Conservation (phyloP, 1,140 invertebrate genomes). For the Heliothis virescens region DNA sequence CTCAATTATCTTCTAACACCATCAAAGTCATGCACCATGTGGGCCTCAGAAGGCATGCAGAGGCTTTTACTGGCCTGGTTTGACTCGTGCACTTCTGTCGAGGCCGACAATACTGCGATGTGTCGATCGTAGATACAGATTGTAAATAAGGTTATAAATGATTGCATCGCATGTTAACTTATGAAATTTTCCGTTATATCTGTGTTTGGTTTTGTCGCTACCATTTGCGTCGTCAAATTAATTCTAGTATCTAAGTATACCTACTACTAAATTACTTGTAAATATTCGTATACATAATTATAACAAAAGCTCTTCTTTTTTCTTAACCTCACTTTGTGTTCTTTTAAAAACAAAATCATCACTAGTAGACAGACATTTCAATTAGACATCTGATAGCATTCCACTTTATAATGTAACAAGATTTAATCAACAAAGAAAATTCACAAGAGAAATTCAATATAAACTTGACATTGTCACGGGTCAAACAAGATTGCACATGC, state of each 20-base stretch:
- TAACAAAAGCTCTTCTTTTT: no score
- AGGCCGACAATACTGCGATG: neutral
- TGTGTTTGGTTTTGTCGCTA: no score
- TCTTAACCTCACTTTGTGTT: no score
- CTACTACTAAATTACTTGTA: no score
- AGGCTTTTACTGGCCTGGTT: slow-evolving; percentile 44
- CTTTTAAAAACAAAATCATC: no score
- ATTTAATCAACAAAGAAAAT: neutral
- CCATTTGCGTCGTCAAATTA: no score
- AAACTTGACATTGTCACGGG: slow-evolving; percentile 30
- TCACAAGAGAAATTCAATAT: neutral
- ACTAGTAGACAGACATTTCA: no score
- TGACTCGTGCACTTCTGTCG: slow-evolving; percentile 1
- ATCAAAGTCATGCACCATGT: slow-evolving; percentile 35
- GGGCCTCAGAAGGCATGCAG: slow-evolving; percentile 7
- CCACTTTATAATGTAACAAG: no score
- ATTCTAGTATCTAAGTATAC: no score
- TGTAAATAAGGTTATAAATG: slow-evolving; percentile 30
- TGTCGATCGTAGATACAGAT: slow-evolving; percentile 2
- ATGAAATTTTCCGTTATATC: neutral
- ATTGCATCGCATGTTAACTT: neutral
- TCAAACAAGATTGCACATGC: slow-evolving; percentile 25
- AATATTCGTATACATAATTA: no score
- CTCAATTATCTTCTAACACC: slow-evolving; percentile 45
- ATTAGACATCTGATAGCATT: no score